Base-by-base conservation (phyloP, 1,140 invertebrate genomes). In the Matsumurasca onukii region DNA sequence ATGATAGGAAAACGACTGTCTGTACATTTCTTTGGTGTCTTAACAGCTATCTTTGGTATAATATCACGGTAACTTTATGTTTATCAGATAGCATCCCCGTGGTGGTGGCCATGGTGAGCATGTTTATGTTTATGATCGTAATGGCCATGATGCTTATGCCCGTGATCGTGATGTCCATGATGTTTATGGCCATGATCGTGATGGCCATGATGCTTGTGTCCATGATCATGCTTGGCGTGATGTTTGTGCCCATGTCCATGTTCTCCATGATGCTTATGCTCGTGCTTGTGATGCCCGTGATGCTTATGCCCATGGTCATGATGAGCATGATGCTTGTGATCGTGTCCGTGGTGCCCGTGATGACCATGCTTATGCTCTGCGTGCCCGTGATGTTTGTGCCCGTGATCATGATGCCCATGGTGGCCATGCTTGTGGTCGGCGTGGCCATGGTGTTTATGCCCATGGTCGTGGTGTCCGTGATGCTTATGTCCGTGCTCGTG, bases 371-470 rank as follows among this genome's bases (percentile, higher is more conserved):
- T 20, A 20, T 63, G 61, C 2, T 63, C 61, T n/a, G 12, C 3
- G 22, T 63, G 29, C 9, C 61, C 61, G 34, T 63, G 61, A 25
- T 63, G 61, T 63, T 63, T 63, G 22, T 63, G 61, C 2, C 2
- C 5, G 61, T 63, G 61, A 2, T 31, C 12, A n/a, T 17, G 3
- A 3, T 63, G n/a, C 15, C 61, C 61, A 27, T 63, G 61, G 61
- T 63, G 61, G 2, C 39, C 5, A 34, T 63, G 61, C 2, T 31
- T n/a, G 34, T 63, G 61, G n/a, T 63, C 27, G 5, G 3, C 29
- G 27, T 45, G 30, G 2, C 61, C 61, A 20, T 63, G 61, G 24
- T 63, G 61, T 63, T 63, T 63, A 20, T 63, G 61, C 5, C n/a
- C n/a, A 63, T 63, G 61, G 3, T 31, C 29, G 9, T 20, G 12